Percentiles rank a stretch among this genome's conserved stretches.
These are phyloP conservation scores for Dicyrtomina minuta DNA, from an alignment of 2,888 invertebrate species.

Conservation along the genomic window DNA sequence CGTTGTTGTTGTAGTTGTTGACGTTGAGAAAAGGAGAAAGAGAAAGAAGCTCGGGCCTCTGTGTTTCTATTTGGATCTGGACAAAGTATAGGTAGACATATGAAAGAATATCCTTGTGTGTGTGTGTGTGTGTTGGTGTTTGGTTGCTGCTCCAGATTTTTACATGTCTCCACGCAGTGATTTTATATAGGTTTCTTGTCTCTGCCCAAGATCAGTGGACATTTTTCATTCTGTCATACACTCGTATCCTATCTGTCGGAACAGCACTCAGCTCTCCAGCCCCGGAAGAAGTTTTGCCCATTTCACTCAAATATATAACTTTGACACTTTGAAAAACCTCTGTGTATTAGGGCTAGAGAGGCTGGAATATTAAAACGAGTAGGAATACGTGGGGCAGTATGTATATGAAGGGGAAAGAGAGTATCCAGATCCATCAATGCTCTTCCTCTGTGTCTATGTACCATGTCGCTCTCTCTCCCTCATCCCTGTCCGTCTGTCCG, in stretches of 20 bases:
- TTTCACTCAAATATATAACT: constrained; percentile 18
- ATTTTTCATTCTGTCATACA: constrained; percentile 33
- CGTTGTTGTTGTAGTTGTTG: no score
- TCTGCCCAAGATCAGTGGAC: constrained; percentile 27
- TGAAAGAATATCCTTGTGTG: not conserved
- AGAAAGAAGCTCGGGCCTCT: not conserved
- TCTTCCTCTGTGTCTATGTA: not conserved
- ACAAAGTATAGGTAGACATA: not conserved
- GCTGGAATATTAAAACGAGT: not conserved
- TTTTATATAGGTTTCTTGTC: constrained; percentile 14
- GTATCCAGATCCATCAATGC: constrained; percentile 11
- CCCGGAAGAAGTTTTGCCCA: constrained; percentile 27
- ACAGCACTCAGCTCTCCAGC: constrained; percentile 29
- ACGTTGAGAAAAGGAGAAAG: no score
- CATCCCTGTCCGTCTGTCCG: not conserved
- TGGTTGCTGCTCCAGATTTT: not conserved
- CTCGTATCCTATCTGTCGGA: constrained; percentile 33
- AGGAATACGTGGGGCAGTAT: not conserved
- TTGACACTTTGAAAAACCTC: constrained; percentile 24
- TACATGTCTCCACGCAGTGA: not conserved
- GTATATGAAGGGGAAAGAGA: not conserved
- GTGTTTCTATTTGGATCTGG: no score
- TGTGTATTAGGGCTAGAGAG: not conserved
- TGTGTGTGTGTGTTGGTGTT: constrained; percentile 2
- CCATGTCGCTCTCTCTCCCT: not conserved